Evolutionary conservation across 1,140 invertebrate genomes (phyloP), one percentile per base, ranked within the genome.

Genomic region (Euwallacea similis): DNA sequence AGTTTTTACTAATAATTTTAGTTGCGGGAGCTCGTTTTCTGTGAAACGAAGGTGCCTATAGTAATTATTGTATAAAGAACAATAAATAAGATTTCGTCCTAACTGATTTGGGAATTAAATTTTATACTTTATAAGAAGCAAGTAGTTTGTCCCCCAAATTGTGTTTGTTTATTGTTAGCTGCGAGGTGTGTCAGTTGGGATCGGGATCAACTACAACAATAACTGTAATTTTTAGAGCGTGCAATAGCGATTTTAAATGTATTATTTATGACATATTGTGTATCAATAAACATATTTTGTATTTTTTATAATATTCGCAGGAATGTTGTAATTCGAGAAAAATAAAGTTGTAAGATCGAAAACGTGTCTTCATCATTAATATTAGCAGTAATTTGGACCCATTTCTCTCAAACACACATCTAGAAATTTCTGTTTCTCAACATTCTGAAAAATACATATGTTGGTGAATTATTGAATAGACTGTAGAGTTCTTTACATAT

Each of bases 271-370:
- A 13, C 46, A 50, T 11, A 56, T 9, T 16, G 54, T 56, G 54
- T 56, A 59, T 56, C 8, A 56, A 9, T 56, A 50, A 50, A 62
- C 11, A 64, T 50, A 64, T 64, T 64, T 64, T 64, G 62, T 64
- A 64, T 64, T 64, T 64, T 64, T 64, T 64, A 64, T 54, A 64
- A 64, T 15, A 64, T 47, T 43, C 11, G 44, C 15, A 64, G 62
- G 62, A 64, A 21, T 64, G 62, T 64, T 64, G 62, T 64, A 64
- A 63, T 42, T 64, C 8, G 50, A 42, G 13, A 53, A 13, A 65
- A 33, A 46, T 46, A 43, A 47, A 16, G 21, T 2, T 33, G 21
- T 33, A 33, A 33, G 21, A 33, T 33, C 21, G 21, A 33, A 33
- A 33, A 33, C 1, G 21, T 4, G 21, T 33, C 4, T 33, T 33